These are phyloP conservation scores for Phalloptychus januarius DNA, from an alignment of 2,797 vertebrate species.

Conservation along the genomic window DNA sequence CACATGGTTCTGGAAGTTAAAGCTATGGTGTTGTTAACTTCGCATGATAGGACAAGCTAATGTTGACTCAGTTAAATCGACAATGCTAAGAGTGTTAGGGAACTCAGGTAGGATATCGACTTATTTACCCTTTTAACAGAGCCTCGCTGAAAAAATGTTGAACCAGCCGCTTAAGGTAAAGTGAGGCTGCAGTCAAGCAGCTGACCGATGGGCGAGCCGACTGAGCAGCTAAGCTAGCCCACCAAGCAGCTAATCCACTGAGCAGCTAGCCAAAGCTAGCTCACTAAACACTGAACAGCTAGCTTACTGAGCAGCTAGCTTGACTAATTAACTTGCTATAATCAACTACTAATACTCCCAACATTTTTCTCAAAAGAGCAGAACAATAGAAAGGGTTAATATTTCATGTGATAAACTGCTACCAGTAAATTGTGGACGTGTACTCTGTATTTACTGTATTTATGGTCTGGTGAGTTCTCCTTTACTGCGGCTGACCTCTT, in stretches of 20 bases:
- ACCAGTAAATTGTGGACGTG: background rate
- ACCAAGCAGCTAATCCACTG: too few relatives aligned
- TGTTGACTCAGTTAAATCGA: background rate
- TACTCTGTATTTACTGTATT: background rate
- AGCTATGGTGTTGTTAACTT: background rate
- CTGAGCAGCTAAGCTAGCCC: background rate
- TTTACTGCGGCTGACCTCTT: background rate
- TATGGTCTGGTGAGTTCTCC: background rate
- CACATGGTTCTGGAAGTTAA: background rate
- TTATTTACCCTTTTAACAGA: background rate
- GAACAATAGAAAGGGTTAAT: background rate
- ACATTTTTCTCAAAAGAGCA: background rate
- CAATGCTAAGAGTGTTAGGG: background rate
- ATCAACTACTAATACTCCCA: background rate
- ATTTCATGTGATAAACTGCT: background rate
- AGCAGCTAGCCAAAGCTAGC: too few relatives aligned
- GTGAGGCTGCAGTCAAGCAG: background rate
- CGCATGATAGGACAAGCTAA: background rate
- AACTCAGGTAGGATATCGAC: background rate
- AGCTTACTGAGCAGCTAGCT: too few relatives aligned
- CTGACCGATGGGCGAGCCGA: background rate
- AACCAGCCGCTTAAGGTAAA: background rate
- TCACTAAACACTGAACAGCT: too few relatives aligned
- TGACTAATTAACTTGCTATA: background rate
- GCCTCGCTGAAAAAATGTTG: background rate